Evolutionary conservation across 2,113 vertebrate species (phyloP).

Genomic region (Merops nubicus): DNA sequence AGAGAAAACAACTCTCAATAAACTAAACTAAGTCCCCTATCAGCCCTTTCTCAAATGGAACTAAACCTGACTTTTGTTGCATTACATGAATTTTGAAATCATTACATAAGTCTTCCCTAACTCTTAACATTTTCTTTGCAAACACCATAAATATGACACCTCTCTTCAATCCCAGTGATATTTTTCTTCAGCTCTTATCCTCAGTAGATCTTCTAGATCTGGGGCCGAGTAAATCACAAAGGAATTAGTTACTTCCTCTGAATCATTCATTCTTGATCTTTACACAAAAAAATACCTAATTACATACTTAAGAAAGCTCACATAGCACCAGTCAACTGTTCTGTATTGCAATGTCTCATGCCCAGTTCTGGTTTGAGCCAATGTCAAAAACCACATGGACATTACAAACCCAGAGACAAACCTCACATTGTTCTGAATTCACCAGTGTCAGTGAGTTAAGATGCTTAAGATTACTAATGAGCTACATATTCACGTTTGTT

Average conservation of each 20-base stretch:
- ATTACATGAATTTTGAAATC: background rate
- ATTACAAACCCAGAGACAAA: background rate
- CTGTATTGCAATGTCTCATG: fast-evolving
- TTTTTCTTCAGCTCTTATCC: background rate
- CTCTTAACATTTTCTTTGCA: background rate
- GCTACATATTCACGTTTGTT: background rate
- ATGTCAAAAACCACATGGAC: background rate
- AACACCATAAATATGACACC: background rate
- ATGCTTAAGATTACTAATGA: background rate
- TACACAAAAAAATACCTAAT: background rate
- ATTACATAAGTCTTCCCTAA: background rate
- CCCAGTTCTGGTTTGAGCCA: background rate
- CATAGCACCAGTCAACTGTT: background rate
- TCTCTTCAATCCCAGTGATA: background rate
- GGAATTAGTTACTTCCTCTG: no score
- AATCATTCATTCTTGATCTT: background rate
- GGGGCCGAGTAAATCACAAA: background rate
- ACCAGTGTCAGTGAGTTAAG: background rate
- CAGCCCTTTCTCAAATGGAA: background rate
- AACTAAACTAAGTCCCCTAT: background rate
- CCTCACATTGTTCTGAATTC: background rate
- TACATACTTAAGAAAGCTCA: background rate
- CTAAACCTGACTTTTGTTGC: background rate
- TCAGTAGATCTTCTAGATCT: background rate
- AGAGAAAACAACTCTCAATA: background rate